Conservation (phyloP, 1,140 invertebrate genomes). For the Glomeris maerens region DNA sequence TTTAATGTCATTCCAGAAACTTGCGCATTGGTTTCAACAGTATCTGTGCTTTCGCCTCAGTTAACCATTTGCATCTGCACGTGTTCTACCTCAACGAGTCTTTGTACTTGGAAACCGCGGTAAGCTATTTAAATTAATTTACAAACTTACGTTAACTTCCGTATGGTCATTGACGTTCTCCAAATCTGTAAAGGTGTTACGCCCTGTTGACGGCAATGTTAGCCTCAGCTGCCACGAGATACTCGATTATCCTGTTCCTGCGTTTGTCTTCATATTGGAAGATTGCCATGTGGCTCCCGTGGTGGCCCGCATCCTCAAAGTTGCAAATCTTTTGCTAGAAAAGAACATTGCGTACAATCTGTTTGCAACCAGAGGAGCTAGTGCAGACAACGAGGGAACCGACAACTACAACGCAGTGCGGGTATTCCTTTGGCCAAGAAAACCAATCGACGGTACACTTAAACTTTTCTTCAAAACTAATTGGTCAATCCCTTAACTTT, state of each 20-base stretch:
- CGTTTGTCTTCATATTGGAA: slow-evolving; percentile 45
- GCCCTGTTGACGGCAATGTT: slow-evolving; percentile 31
- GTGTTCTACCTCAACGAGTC: slow-evolving; percentile 47
- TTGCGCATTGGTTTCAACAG: slow-evolving; percentile 57
- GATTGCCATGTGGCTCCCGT: slow-evolving; percentile 26
- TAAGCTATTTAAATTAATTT: slow-evolving; percentile 30
- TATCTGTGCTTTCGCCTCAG: slow-evolving; percentile 57
- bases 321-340: slow-evolving; percentile 39
- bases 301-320: slow-evolving; percentile 30
- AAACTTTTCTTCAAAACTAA: too few species aligned
- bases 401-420: slow-evolving; percentile 31
- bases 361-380: slow-evolving; percentile 43
- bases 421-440: slow-evolving; percentile 48
- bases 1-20: slow-evolving; percentile 39
- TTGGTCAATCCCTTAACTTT: too few species aligned
- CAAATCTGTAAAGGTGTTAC: slow-evolving; percentile 28
- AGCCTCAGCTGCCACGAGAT: slow-evolving; percentile 37
- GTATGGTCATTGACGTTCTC: slow-evolving; percentile 11
- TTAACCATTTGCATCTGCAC: slow-evolving; percentile 68
- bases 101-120: slow-evolving; percentile 47
- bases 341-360: slow-evolving; percentile 51
- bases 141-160: not conserved
- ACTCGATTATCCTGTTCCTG: slow-evolving; percentile 40
- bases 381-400: slow-evolving; percentile 14
- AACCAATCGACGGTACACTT: slow-evolving; percentile 27